Conservation (phyloP, 2,797 vertebrate genomes). For the Neoniphon sammara region DNA sequence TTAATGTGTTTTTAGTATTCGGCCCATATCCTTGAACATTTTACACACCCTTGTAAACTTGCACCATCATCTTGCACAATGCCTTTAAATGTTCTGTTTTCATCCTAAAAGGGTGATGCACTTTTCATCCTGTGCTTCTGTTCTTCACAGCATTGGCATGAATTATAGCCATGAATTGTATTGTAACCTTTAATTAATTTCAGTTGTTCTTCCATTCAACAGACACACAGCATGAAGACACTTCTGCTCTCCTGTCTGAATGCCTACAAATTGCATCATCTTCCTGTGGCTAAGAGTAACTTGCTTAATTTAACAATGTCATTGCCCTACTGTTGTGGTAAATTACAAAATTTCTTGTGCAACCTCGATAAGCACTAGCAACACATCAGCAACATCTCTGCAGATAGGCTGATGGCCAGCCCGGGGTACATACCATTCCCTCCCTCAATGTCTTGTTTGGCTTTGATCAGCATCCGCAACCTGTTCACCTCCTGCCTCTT, state of each 20-base stretch:
- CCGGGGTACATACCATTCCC: conserved; percentile 75
- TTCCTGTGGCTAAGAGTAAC: conserved; percentile 18
- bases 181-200: neutral
- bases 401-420: neutral
- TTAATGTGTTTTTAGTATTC: neutral
- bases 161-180: neutral
- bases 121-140: neutral
- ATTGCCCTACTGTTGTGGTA: neutral
- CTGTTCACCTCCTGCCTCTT: conserved; percentile 94
- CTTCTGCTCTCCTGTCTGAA: neutral
- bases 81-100: neutral
- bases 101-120: neutral
- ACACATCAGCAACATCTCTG: neutral
- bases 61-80: neutral
- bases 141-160: no score
- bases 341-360: conserved; percentile 21
- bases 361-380: conserved; percentile 11
- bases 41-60: neutral
- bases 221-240: neutral
- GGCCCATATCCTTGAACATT: neutral
- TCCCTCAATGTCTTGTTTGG: conserved; percentile 88
- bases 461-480: conserved; percentile 92
- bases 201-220: neutral
- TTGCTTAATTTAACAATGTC: conserved; percentile 1
- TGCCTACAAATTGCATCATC: conserved; percentile 4